Percentiles rank a stretch among this genome's conserved stretches.
Evolutionary conservation across 2,797 vertebrate genomes (phyloP).

Genomic region (Sebastes matsubarae): DNA sequence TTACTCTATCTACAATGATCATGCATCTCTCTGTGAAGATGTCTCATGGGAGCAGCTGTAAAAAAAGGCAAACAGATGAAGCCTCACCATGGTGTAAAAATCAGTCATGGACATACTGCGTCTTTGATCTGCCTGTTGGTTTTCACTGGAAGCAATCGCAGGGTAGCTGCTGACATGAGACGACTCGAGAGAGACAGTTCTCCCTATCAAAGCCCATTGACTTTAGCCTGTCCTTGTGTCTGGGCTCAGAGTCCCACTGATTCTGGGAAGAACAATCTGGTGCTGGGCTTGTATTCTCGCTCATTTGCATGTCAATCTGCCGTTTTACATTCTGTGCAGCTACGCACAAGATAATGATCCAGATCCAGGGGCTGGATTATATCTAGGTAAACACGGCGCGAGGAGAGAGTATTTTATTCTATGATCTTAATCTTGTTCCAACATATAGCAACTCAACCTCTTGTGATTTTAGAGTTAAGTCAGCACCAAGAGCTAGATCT

Average conservation of each 20-base stretch:
- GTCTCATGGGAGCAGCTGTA: not conserved
- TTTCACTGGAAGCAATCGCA: constrained; percentile 15
- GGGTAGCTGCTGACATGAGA: constrained; percentile 25
- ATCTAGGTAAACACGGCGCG: constrained; percentile 31
- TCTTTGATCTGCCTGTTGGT: constrained; percentile 33
- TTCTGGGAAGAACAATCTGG: constrained; percentile 44
- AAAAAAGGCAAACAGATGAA: constrained; percentile 26
- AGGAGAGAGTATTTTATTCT: not conserved
- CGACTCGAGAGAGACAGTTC: constrained; percentile 42
- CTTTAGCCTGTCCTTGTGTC: constrained; percentile 63
- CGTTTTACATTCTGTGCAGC: constrained; percentile 41
- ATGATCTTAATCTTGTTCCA: constrained; percentile 26
- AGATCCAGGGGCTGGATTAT: constrained; percentile 19
- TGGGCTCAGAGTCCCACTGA: constrained; percentile 48
- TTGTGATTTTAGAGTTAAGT: constrained; percentile 13
- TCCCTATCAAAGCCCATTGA: constrained; percentile 57
- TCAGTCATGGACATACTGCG: constrained; percentile 10
- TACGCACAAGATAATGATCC: constrained; percentile 20
- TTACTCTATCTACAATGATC: not conserved
- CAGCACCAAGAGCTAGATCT: constrained; percentile 11
- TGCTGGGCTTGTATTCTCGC: constrained; percentile 22
- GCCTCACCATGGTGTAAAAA: not conserved
- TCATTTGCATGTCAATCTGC: constrained; percentile 62
- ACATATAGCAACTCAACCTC: not conserved
- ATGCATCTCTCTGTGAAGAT: not conserved